Base-by-base conservation (phyloP, 2,888 invertebrate genomes). In the Elmis aenea region DNA sequence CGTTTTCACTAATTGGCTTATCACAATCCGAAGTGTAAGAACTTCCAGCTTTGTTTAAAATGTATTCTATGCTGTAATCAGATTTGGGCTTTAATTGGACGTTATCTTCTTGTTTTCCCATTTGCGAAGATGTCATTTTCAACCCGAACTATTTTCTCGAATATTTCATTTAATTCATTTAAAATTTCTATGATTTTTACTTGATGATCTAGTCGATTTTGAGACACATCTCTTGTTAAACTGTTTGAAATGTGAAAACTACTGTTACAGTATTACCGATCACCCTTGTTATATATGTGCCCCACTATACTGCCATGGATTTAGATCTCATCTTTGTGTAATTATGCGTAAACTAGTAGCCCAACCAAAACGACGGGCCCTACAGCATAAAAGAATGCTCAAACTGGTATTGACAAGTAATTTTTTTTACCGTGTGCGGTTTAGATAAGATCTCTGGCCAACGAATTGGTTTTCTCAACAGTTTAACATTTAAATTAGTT, bases 11-110 rank as follows among this genome's bases (percentile, higher is more conserved):
- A 13, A 15, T n/a, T 22, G 13, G 20, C 12, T 35, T 44, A 25
- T 28, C 37, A 13, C 18, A 16, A 12, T 22, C 18, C 11, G 14
- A 13, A 11, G n/a, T 18, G n/a, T 31, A 31, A 26, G 42, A 51
- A 43, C 51, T 53, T 23, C 77, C 66, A 11, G 75, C 74, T 41
- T 67, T 69, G 50, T 73, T 74, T 48, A 79, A 62, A 52, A 79
- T 77, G 51, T 77, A 70, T 32, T 78, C 76, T 34, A 79, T 79
- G 55, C 77, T 79, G 50, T 79, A 79, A 65, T 77, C 74, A 16
- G 59, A 57, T 37, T 48, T 54, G 25, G 46, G 42, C 22, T 41
- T 39, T 5, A 16, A 14, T 11, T 32, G 32, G 3, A 37, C 13
- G 8, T 37, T 32, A 13, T 40, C 31, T 13, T 13, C 28, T 5